A percentile compares a stretch with the other conserved stretches of the same genome.
Evolutionary conservation across 2,888 invertebrate species (phyloP).

Genomic region (Microplitis deprimator): DNA sequence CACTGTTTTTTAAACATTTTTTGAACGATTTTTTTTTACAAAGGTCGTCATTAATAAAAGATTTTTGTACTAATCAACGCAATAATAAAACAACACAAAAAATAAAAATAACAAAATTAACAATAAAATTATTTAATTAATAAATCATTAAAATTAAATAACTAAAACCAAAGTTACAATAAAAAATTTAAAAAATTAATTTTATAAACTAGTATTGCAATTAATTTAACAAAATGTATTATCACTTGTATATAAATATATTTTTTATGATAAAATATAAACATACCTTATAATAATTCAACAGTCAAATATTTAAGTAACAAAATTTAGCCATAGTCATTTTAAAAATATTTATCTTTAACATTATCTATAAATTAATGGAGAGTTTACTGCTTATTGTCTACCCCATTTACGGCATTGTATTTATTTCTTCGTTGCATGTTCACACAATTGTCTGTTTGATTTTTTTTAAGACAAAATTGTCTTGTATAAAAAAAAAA

Average conservation of each 20-base stretch:
- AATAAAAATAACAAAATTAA: too few relatives aligned
- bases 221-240: background rate
- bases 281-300: constrained; percentile 1
- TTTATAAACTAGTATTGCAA: background rate
- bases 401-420: background rate
- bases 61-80: too few relatives aligned
- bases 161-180: too few relatives aligned
- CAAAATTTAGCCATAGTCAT: background rate
- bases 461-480: background rate
- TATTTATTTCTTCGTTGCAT: background rate
- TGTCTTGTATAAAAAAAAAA: background rate
- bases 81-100: too few relatives aligned
- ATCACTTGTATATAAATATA: background rate
- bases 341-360: background rate
- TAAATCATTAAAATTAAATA: too few relatives aligned
- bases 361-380: background rate
- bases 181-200: background rate
- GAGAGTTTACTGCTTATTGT: background rate
- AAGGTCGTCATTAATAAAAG: too few relatives aligned
- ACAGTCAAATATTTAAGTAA: constrained; percentile 2
- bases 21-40: too few relatives aligned
- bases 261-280: constrained; percentile 2
- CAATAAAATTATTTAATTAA: too few relatives aligned
- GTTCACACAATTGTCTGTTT: background rate
- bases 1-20: too few relatives aligned